Evolutionary conservation across 2,888 invertebrate genomes (phyloP).

Genomic region (Anorthoa munda): DNA sequence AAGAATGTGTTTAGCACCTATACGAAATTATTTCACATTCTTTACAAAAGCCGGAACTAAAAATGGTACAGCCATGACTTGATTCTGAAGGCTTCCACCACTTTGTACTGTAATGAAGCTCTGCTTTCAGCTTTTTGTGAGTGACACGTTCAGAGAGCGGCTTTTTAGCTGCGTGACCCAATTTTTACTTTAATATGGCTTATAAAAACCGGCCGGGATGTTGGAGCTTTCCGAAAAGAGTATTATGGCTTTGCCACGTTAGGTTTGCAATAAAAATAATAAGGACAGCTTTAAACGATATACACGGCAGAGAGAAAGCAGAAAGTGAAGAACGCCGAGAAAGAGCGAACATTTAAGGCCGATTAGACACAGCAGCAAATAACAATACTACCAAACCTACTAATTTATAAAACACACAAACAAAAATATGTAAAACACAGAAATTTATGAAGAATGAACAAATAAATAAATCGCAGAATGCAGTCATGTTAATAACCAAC

Average conservation of each 20-base stretch:
- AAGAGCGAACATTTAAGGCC: too few relatives aligned
- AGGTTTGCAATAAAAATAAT: background rate
- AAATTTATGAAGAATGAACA: background rate
- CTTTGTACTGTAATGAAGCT: slow-evolving; percentile 21
- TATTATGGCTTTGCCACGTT: background rate
- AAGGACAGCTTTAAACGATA: background rate
- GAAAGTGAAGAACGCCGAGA: background rate
- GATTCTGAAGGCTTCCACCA: slow-evolving; percentile 18
- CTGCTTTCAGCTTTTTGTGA: slow-evolving; percentile 34
- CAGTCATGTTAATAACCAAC: background rate
- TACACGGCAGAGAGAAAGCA: background rate
- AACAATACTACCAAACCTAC: too few relatives aligned
- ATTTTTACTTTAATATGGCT: slow-evolving; percentile 26
- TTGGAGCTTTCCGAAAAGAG: slow-evolving; percentile 7
- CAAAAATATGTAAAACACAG: background rate
- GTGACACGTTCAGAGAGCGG: slow-evolving; percentile 19
- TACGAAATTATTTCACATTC: too few relatives aligned
- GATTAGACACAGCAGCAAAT: too few relatives aligned
- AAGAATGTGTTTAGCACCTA: too few relatives aligned
- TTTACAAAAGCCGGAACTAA: background rate
- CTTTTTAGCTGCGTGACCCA: slow-evolving; percentile 40
- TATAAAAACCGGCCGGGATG: slow-evolving; percentile 7
- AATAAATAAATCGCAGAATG: background rate
- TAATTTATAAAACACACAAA: too few relatives aligned
- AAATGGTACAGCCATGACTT: slow-evolving; percentile 8